Evolutionary conservation across 2,113 vertebrate genomes (phyloP).

Genomic region (Nesoenas mayeri): DNA sequence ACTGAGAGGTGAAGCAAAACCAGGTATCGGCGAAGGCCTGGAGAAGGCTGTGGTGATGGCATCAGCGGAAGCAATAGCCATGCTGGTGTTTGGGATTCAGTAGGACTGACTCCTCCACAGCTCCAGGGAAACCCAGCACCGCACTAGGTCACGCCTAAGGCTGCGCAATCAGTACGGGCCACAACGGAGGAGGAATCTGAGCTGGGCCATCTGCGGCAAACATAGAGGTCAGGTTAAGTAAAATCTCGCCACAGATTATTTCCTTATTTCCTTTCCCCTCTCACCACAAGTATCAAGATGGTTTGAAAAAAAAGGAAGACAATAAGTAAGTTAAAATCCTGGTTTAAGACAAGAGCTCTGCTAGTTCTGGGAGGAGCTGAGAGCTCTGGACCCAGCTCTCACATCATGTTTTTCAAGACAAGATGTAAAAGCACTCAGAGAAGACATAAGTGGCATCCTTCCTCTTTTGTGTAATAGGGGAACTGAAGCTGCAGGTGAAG

Average conservation of each 20-base stretch:
- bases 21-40: background rate
- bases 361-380: background rate
- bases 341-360: background rate
- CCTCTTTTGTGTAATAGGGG: background rate
- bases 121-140: background rate
- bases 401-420: background rate
- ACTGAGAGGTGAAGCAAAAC: background rate
- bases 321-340: background rate
- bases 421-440: background rate
- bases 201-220: background rate
- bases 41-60: background rate
- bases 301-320: background rate
- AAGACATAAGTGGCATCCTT: background rate
- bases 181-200: background rate
- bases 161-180: background rate
- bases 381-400: background rate
- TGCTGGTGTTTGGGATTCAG: background rate
- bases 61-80: background rate
- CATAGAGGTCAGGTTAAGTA: background rate
- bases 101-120: background rate
- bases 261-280: background rate
- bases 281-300: background rate
- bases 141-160: background rate
- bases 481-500: background rate
- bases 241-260: background rate